These are phyloP conservation scores for Atethmia centrago DNA, from an alignment of 2,888 invertebrate species.

Conservation along the genomic window DNA sequence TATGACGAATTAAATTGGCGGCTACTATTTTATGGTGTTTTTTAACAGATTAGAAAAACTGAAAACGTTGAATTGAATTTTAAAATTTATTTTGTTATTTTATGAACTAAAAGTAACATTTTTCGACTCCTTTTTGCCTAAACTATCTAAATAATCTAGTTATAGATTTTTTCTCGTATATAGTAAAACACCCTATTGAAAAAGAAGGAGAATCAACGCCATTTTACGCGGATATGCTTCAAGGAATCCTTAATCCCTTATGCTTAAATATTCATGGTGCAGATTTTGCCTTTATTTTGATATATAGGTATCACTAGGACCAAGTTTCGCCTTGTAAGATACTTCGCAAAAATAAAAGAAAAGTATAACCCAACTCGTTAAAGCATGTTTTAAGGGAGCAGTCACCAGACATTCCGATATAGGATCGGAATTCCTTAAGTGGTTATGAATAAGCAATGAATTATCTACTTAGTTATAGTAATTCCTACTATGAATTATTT, in stretches of 20 bases:
- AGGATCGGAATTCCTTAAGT: constrained; percentile 7
- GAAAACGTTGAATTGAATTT: no score
- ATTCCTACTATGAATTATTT: no score
- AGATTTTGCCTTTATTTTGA: constrained; percentile 39
- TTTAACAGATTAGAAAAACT: no score
- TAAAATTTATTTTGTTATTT: no score
- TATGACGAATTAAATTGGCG: no score
- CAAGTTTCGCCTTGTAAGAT: constrained; percentile 1
- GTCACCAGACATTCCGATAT: constrained; percentile 21
- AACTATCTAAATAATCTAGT: no score
- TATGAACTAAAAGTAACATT: no score
- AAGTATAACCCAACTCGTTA: constrained; percentile 14
- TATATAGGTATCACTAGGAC: constrained; percentile 29
- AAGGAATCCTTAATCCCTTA: constrained; percentile 45
- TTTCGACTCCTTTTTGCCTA: no score
- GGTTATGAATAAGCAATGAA: constrained; percentile 19
- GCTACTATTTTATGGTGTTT: no score
- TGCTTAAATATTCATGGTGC: constrained; percentile 53
- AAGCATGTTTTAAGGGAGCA: background rate
- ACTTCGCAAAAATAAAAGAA: constrained; percentile 37
- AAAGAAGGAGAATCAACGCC: constrained; percentile 32
- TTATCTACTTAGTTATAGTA: no score
- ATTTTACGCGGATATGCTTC: constrained; percentile 32
- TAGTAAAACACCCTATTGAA: no score
- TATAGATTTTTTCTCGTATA: no score